Evolutionary conservation across 2,888 invertebrate species (phyloP), one percentile per base, ranked within the genome.

Genomic region (Drosophila demipolita): DNA sequence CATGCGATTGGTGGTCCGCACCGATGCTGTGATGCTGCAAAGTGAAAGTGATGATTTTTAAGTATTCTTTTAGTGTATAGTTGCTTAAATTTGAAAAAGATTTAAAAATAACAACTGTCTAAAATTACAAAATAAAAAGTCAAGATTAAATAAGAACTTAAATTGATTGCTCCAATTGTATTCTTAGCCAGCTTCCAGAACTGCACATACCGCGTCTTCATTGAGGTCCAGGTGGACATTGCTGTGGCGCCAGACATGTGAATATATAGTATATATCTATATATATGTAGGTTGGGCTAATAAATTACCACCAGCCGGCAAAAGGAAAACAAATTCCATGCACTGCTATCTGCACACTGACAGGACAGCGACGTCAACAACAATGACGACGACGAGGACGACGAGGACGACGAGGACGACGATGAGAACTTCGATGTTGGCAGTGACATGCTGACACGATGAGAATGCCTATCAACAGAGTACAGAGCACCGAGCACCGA

Each of bases 1-100:
- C 91, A 93, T 93, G 38, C 92, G 93, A 75, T 87, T 92, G 54
- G 93, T 92, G 48, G 93, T 93, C 26, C 93, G 91, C 73, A 93
- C 93, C 5, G 93, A 92, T 32, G 93, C 92, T 38, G 93, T 93
- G 67, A 93, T 93, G 55, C 93, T 92, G 74, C 53, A 80, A 75
- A 70, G 17, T 57, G 48, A 63, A 54, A 59, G 55, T 64, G 62
- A 29, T 29, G 29, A 29, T 26, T 26, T 26, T 26, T 26, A 26
- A 2, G 26, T 4, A 26, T 26, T 26, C 26, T 4, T 4, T 5
- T 26, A 26, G 26, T 26, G 26, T 5, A 26, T 26, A 26, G 26
- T 26, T 26, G 3, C 7, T 8, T 20, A 45, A 45, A 8, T 15
- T 2, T 8, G 8, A 8, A 4, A 20, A 20, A 4, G 2, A 15